Evolutionary conservation across 2,113 vertebrate genomes (phyloP).

Genomic region (Alligator sinensis): DNA sequence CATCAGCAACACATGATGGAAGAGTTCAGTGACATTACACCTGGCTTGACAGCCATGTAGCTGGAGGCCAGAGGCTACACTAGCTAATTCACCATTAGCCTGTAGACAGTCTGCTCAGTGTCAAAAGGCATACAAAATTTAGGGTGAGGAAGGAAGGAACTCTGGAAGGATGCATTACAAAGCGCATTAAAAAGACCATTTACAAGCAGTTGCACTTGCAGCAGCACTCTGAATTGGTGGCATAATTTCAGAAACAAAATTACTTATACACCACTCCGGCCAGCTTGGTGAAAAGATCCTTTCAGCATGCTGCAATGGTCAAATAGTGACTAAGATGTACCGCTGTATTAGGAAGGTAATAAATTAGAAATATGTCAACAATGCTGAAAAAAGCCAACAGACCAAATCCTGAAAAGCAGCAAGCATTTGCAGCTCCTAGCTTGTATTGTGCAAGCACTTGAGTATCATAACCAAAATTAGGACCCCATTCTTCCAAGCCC

Average conservation of each 20-base stretch:
- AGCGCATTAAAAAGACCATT: neutral
- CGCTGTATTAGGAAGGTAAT: neutral
- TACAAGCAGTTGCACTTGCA: neutral
- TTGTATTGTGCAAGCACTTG: neutral
- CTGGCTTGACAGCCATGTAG: neutral
- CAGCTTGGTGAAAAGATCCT: neutral
- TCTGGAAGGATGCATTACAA: neutral
- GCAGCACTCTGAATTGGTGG: neutral
- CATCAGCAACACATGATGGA: neutral
- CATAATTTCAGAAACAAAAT: neutral
- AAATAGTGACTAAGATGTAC: neutral
- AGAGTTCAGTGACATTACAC: neutral
- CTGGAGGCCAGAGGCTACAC: neutral
- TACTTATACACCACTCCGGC: rapidly evolving
- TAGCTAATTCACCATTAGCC: neutral
- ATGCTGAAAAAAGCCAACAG: neutral
- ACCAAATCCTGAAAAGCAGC: neutral
- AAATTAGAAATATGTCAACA: neutral
- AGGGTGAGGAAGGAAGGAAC: neutral
- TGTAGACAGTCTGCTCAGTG: neutral
- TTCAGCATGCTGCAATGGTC: neutral
- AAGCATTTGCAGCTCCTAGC: neutral
- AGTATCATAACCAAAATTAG: neutral
- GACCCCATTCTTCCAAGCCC: neutral
- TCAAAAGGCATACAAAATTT: neutral